Base-by-base conservation (phyloP, 2,113 vertebrate genomes). In the Cryptotis parvus region DNA sequence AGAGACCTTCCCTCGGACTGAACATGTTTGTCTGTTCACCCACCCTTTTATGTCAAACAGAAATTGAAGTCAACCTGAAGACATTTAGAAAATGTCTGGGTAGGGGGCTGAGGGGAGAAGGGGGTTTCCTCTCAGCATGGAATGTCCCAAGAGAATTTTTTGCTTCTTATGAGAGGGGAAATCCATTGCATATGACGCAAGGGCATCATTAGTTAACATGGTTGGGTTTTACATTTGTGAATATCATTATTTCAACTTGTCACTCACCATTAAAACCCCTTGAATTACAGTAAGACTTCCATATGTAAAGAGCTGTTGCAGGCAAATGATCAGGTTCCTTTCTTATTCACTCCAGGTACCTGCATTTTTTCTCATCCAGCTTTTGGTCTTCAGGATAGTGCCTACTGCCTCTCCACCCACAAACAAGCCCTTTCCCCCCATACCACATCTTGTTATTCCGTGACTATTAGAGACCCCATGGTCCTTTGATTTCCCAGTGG, bases 91-190 rank as follows among this genome's bases (percentile, higher is more conserved):
- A 39, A 24, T 72, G 29, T 89, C 61, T 91, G 37, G 55, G 43
- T 52, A 29, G 74, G 84, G 91, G 90, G 33, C 66, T 88, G 14
- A 41, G 83, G 22, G 72, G 88, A 83, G 61, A 79, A 70, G 95
- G 96, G 93, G 80, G 6, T 95, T 94, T 96, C 95, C 95, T 90
- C 41, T 83, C 86, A 96, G 74, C 84, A 90, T 84, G 88, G 84
- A 96, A 96, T 79, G 91, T 90, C 80, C 79, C 87, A 91, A 92
- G 68, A 94, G 87, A 90, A 96, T 91, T 87, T 84, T 58, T 93
- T 63, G 91, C 58, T 86, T 27, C 33, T 61, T 18, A 0, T 80
- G 49, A 93, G 31, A 89, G 93, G 95, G 96, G 75, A 97, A 97
- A 94, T 94, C 43, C 87, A 33, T 22, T 49, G 94, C 81, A 20